Percentiles rank a stretch among this genome's conserved stretches.
Evolutionary conservation across 2,113 vertebrate genomes (phyloP).

Genomic region (Antechinus flavipes): DNA sequence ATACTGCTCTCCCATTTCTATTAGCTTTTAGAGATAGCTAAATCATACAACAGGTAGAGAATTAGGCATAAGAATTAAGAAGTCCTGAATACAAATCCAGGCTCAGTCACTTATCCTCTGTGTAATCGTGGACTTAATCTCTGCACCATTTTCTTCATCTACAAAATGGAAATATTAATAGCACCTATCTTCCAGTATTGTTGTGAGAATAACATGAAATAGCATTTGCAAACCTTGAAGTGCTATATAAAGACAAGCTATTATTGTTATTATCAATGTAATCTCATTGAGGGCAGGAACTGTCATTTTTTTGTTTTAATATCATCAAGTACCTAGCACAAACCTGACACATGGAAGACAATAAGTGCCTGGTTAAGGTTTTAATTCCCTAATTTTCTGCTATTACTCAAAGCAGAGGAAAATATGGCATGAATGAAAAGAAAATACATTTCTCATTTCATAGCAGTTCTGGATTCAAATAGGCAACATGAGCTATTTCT

Average conservation of each 20-base stretch:
- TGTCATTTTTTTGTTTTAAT: background rate
- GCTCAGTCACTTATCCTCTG: background rate
- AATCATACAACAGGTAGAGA: background rate
- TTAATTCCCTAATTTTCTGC: background rate
- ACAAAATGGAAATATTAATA: background rate
- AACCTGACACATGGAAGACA: background rate
- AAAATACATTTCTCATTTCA: background rate
- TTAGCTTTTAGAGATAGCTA: background rate
- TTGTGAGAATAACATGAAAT: background rate
- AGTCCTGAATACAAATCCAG: background rate
- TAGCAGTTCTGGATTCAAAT: background rate
- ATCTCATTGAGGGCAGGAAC: background rate
- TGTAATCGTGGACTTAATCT: background rate
- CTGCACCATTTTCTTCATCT: background rate
- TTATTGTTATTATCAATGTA: background rate
- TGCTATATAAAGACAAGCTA: background rate
- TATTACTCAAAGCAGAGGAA: background rate
- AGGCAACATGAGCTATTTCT: background rate
- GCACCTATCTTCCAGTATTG: background rate
- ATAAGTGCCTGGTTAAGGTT: background rate
- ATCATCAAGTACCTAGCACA: background rate
- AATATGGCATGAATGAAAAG: background rate
- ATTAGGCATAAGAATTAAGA: background rate
- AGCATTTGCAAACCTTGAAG: background rate
- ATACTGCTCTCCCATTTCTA: background rate